Conservation (phyloP, 2,888 invertebrate species). For the Corbicula japonica region DNA sequence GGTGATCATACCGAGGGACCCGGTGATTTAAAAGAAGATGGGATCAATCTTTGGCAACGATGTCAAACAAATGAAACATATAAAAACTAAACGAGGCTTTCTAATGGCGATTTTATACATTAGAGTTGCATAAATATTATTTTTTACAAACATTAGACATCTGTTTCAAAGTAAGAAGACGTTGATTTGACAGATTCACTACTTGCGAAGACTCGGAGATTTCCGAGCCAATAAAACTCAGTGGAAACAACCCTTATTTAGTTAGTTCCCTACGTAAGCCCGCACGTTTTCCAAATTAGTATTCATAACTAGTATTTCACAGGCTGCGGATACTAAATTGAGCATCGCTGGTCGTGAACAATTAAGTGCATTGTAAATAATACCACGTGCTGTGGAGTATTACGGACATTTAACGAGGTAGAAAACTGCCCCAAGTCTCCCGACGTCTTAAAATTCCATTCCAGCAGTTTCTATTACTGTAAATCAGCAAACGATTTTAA, state of each 20-base stretch:
- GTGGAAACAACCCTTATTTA: too few species aligned
- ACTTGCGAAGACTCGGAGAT: slow-evolving; percentile 7
- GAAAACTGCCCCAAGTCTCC: too few species aligned
- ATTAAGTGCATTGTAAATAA: slow-evolving; percentile 61
- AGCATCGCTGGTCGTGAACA: too few species aligned
- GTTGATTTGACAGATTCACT: slow-evolving; percentile 7
- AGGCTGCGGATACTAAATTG: too few species aligned
- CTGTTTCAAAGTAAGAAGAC: slow-evolving; percentile 20
- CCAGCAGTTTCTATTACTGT: too few species aligned
- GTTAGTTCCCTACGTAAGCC: too few species aligned
- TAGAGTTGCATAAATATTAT: slow-evolving; percentile 16
- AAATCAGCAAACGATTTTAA: too few species aligned
- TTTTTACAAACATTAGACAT: slow-evolving; percentile 39
- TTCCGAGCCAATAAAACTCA: too few species aligned
- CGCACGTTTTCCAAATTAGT: too few species aligned
- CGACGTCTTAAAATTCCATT: too few species aligned
- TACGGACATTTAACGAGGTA: too few species aligned
- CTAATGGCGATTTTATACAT: slow-evolving; percentile 36
- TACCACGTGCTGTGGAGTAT: slow-evolving; percentile 50
- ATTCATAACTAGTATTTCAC: too few species aligned
- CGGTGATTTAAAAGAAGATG: slow-evolving; percentile 34
- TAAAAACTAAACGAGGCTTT: slow-evolving; percentile 26
- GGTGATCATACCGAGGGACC: slow-evolving; percentile 39
- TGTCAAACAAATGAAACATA: slow-evolving; percentile 39
- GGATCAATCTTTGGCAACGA: slow-evolving; percentile 38